Evolutionary conservation across 1,140 invertebrate species (phyloP), one percentile per base, ranked within the genome.

Genomic region (Leptinotarsa lineolata): DNA sequence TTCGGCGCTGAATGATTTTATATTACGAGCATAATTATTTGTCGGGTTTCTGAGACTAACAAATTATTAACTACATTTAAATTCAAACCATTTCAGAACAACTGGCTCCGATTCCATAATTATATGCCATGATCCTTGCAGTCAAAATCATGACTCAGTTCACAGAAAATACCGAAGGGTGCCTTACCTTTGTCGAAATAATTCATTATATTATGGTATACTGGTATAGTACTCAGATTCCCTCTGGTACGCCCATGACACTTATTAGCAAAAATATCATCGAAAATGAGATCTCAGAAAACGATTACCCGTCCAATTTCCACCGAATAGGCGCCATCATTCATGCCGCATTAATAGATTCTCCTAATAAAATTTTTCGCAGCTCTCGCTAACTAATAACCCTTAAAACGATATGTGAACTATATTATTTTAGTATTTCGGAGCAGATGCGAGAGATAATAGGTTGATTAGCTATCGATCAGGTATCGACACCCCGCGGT

Each of bases 381-480:
- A 45, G n/a, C 45, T 68, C 5, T 54, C 48, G 48, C 48, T 18
- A 18, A 54, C 48, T 54, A 54, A 54, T 54, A 54, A 54, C 48
- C 48, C 48, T 54, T 16, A 54, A 54, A 54, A 16, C 48, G 48
- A 54, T 54, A 54, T 54, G 16, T 54, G 48, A 54, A 54, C 48
- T 54, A 54, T 54, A 54, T 54, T 54, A 54, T 54, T 54, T 54
- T 54, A 13, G 48, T 54, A 54, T 54, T 54, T 15, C n/a, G 48
- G 68, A 64, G 74, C 74, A 75, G 74, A 75, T 75, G 74, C 67
- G 67, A 22, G 63, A 72, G 63, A 75, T 75, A 75, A 75, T 75
- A 67, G 71, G 74, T 75, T 72, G 74, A 72, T 75, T 75, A 75
- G 70, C 54, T 72, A 75, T 75, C 74, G 74, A 75, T 75, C 74